Conservation (phyloP, 2,888 invertebrate species). For the Ectobius pallidus region DNA sequence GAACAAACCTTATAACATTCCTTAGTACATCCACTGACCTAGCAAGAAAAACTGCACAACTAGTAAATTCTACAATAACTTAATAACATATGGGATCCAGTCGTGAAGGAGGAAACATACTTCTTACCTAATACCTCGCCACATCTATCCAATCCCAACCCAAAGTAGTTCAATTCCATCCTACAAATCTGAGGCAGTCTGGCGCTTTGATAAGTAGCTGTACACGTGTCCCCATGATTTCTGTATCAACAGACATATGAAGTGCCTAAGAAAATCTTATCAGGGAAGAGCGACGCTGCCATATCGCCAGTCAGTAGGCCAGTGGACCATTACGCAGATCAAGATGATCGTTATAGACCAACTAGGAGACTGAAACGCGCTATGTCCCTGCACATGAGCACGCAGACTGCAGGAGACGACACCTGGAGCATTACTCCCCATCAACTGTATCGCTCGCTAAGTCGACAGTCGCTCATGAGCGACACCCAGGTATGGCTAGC, state of each 20-base stretch:
- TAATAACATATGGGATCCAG: too few relatives aligned
- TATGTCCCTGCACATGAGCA: conserved; percentile 50
- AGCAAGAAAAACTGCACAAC: too few relatives aligned
- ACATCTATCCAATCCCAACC: too few relatives aligned
- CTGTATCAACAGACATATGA: conserved; percentile 48
- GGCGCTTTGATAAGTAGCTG: neutral
- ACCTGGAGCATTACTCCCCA: conserved; percentile 50
- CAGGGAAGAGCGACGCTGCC: conserved; percentile 16
- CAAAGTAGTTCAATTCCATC: too few relatives aligned
- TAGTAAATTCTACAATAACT: too few relatives aligned
- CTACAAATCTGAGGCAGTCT: neutral
- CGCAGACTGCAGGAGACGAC: conserved; percentile 40
- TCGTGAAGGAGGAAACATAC: too few relatives aligned
- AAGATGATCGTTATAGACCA: conserved; percentile 2
- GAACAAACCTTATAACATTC: too few relatives aligned
- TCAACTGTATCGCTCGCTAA: conserved; percentile 66
- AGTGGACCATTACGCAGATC: conserved; percentile 25
- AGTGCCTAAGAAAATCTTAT: conserved; percentile 38
- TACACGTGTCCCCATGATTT: conserved; percentile 24
- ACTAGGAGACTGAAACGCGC: conserved; percentile 49
- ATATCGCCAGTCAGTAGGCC: conserved; percentile 41
- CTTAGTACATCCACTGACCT: too few relatives aligned
- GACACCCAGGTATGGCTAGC: conserved; percentile 63
- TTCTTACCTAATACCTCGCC: too few relatives aligned
- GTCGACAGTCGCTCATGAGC: conserved; percentile 69